These are phyloP conservation scores for Enteromius paludinosus DNA, from an alignment of 2,797 vertebrate species.

Conservation along the genomic window DNA sequence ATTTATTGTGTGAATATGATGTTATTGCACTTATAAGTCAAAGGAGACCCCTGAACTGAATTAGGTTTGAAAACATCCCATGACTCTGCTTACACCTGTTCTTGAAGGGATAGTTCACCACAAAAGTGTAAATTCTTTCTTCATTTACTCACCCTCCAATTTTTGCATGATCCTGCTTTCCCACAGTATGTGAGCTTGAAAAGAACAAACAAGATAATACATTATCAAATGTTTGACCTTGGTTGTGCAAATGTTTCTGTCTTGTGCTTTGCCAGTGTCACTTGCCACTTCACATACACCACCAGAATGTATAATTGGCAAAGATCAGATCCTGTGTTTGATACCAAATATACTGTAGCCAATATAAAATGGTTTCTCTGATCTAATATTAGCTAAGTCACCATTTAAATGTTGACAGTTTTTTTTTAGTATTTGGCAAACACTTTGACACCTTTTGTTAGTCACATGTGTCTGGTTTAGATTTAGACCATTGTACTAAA, in stretches of 20 bases:
- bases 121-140: background rate
- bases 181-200: conserved; percentile 8
- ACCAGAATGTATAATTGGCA: background rate
- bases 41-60: background rate
- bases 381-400: background rate
- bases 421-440: conserved; percentile 17
- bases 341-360: background rate
- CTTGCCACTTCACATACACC: background rate
- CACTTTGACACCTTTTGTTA: conserved; percentile 12
- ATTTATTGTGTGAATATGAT: background rate
- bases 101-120: background rate
- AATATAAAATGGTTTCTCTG: background rate
- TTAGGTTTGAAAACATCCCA: background rate
- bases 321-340: background rate
- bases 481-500: background rate
- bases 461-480: background rate
- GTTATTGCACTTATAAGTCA: background rate
- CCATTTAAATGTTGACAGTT: background rate
- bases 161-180: conserved; percentile 3
- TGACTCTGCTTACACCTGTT: background rate
- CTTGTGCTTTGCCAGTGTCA: background rate
- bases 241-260: background rate
- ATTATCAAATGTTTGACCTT: conserved; percentile 19
- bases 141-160: background rate
- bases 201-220: conserved; percentile 28